These are phyloP conservation scores for Hydropotes inermis DNA, from an alignment of 2,113 vertebrate species.

Conservation along the genomic window DNA sequence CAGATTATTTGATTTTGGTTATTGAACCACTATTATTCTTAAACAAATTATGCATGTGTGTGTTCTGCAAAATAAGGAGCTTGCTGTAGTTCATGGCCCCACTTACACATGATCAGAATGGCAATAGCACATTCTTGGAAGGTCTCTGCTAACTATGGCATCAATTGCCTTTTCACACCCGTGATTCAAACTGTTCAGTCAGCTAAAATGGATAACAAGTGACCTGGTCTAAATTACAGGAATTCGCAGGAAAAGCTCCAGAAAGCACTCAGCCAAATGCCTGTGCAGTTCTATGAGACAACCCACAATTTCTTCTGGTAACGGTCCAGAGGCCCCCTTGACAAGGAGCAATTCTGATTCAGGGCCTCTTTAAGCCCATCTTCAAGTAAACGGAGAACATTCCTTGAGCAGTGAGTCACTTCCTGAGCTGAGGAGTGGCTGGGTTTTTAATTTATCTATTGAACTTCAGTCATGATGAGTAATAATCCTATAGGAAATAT, in stretches of 20 bases:
- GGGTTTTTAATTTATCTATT: conserved; percentile 68
- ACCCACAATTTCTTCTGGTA: conserved; percentile 63
- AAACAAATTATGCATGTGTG: background rate
- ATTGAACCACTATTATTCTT: conserved; percentile 20
- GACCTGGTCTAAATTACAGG: conserved; percentile 66
- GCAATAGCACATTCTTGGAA: conserved; percentile 47
- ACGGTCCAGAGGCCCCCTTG: background rate
- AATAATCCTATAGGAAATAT: conserved; percentile 62
- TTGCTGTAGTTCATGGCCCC: background rate
- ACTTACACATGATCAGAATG: conserved; percentile 10
- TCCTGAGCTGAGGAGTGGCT: conserved; percentile 47
- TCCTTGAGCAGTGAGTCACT: conserved; percentile 53
- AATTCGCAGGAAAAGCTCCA: conserved; percentile 70
- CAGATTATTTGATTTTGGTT: background rate
- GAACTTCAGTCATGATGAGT: conserved; percentile 56
- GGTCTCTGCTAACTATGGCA: conserved; percentile 50
- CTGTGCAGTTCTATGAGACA: conserved; percentile 52
- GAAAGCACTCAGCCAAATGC: conserved; percentile 60
- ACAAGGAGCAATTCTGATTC: conserved; percentile 34
- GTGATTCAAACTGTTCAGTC: conserved; percentile 40
- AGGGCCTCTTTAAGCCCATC: background rate
- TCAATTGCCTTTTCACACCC: conserved; percentile 47
- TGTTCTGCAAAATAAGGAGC: background rate
- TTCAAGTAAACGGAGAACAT: conserved; percentile 7
- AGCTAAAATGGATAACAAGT: conserved; percentile 73